Evolutionary conservation across 2,113 vertebrate species (phyloP), one percentile per base, ranked within the genome.

Genomic region (Brachyhypopomus gauderio): DNA sequence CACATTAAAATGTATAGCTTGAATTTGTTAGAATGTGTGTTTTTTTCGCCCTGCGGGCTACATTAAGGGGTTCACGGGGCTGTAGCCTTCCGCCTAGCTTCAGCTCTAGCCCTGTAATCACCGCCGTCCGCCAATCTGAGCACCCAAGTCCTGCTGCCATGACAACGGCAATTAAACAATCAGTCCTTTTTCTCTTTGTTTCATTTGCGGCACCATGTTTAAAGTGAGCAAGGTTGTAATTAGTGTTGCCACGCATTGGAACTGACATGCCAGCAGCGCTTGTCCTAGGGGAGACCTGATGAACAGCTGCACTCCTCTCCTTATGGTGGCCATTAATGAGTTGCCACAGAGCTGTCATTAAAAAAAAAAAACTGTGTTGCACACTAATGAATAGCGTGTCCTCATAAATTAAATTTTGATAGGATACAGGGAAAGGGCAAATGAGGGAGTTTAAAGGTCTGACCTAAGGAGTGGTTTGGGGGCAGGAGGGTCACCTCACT

Each of bases 151-250:
- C 85, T 77, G 91, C 92, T 95, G 90, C 93, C 88, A 94, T 94
- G 93, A 92, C 85, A 92, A 94, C 92, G 77, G 62, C 95, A 94
- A 96, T 96, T 96, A 96, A 93, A 93, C 93, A 92, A 91, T 94
- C 92, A 93, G 89, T 93, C 93, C 89, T 75, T 86, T 90, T 87
- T 89, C 88, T 92, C 88, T 90, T 90, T 93, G 90, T 93, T 83
- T 94, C 83, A 81, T 81, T 75, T 81, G 81, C 90, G 89, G 91
- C 88, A 90, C 89, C 85, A 88, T 86, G 89, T 91, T 91, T 88
- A 90, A 87, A 89, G 82, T 84, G 86, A 88, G 58, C 91, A 82
- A 71, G 72, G 85, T 88, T 93, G 86, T 94, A 95, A 96, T 97
- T 95, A 95, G 88, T 88, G 83, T 77, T 89, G 87, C 88, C 91